Evolutionary conservation across 2,113 vertebrate species (phyloP).

Genomic region (Campylomormyrus numenius): DNA sequence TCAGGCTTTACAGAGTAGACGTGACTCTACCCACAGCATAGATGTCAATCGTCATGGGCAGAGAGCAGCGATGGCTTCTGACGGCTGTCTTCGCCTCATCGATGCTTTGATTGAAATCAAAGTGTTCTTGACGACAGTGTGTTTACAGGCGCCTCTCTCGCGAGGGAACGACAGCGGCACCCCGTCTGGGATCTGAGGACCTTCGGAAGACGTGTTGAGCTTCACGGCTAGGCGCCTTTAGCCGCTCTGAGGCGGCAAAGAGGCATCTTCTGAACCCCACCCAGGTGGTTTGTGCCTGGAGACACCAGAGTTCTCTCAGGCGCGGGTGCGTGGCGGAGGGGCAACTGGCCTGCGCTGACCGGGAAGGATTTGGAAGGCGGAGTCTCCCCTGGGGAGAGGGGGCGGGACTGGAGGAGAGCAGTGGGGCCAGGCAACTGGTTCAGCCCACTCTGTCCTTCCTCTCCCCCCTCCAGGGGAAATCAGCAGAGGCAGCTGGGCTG

Average conservation of each 20-base stretch:
- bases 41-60: not conserved
- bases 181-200: not conserved
- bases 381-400: not conserved
- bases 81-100: not conserved
- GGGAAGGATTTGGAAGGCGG: not conserved
- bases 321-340: not conserved
- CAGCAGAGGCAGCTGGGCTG: not conserved
- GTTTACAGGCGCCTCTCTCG: not conserved
- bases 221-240: not conserved
- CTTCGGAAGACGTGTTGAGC: not conserved
- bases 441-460: not conserved
- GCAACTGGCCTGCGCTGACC: not conserved
- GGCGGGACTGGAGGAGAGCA: not conserved
- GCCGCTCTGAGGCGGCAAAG: not conserved
- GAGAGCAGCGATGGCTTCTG: not conserved
- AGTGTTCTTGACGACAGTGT: not conserved
- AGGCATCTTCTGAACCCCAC: not conserved
- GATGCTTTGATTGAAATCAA: not conserved
- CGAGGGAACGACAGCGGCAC: not conserved
- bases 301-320: not conserved
- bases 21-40: not conserved
- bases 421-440: not conserved
- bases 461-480: not conserved
- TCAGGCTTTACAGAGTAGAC: not conserved
- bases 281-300: not conserved